A percentile compares a stretch with the other conserved stretches of the same genome.
These are phyloP conservation scores for Orthonyx spaldingii DNA, from an alignment of 2,113 vertebrate species.

Conservation along the genomic window DNA sequence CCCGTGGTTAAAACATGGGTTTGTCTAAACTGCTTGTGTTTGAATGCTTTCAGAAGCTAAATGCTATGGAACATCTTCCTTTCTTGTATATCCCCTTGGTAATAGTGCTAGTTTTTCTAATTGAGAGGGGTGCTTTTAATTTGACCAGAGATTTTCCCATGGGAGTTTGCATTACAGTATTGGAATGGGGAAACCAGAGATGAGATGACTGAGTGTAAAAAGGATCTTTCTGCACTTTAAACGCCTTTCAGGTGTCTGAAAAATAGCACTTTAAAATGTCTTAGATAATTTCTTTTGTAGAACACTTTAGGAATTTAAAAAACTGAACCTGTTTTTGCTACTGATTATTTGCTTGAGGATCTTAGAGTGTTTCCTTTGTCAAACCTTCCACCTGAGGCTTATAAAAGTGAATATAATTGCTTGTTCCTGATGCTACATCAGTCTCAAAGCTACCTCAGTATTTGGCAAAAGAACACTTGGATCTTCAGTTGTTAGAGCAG, in stretches of 20 bases:
- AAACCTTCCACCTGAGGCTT: constrained; percentile 3
- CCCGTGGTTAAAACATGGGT: neutral
- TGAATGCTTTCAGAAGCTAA: neutral
- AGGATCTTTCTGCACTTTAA: neutral
- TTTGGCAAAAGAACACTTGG: constrained; percentile 52
- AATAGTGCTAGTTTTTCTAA: neutral
- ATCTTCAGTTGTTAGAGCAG: neutral
- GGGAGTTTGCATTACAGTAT: neutral
- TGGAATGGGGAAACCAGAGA: neutral
- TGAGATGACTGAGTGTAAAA: neutral
- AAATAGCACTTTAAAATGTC: neutral
- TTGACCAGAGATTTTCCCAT: neutral
- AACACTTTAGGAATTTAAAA: constrained; percentile 4
- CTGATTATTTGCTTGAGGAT: constrained; percentile 22
- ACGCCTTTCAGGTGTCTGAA: neutral
- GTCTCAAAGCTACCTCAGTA: constrained; percentile 32
- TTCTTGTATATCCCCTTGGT: neutral
- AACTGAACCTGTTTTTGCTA: neutral
- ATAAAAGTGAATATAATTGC: constrained; percentile 36
- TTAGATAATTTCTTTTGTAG: neutral
- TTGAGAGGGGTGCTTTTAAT: neutral
- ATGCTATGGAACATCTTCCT: neutral
- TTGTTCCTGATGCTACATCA: constrained; percentile 16
- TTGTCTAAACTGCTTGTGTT: neutral
- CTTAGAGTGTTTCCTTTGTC: neutral